Evolutionary conservation across 2,113 vertebrate genomes (phyloP).

Genomic region (Enhydra lutris): DNA sequence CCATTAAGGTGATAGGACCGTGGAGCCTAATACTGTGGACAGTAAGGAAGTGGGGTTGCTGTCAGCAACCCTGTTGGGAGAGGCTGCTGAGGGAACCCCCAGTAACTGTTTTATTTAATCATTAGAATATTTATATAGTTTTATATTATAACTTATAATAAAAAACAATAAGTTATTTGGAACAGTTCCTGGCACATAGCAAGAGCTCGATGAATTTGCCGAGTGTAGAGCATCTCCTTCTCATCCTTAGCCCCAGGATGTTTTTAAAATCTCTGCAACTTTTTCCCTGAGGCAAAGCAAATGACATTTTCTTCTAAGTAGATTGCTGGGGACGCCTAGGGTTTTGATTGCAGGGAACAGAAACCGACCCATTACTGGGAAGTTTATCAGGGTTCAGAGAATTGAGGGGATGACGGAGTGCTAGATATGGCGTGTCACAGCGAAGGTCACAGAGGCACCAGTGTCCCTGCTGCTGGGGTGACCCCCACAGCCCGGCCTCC

Average conservation of each 20-base stretch:
- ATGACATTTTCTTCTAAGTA: background rate
- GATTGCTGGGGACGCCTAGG: accelerated
- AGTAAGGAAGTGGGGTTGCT: background rate
- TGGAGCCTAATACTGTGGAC: accelerated
- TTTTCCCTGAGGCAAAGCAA: background rate
- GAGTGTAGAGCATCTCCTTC: accelerated
- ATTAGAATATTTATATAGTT: background rate
- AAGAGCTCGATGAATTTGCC: background rate
- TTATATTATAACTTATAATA: background rate
- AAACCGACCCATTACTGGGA: too few relatives aligned
- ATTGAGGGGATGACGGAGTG: accelerated
- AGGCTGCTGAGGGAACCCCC: too few relatives aligned
- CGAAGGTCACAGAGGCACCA: background rate
- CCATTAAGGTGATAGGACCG: too few relatives aligned
- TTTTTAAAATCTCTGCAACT: background rate
- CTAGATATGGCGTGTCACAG: accelerated
- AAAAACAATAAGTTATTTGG: background rate
- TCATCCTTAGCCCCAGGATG: background rate
- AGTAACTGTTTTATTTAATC: background rate
- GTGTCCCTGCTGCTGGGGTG: background rate
- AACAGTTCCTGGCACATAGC: background rate
- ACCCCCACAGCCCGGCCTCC: background rate
- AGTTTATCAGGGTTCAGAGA: background rate
- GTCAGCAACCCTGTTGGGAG: background rate
- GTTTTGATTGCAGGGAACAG: background rate